Percentiles rank a stretch among this genome's conserved stretches.
These are phyloP conservation scores for Pelusios castaneus DNA, from an alignment of 2,113 vertebrate species.

Conservation along the genomic window DNA sequence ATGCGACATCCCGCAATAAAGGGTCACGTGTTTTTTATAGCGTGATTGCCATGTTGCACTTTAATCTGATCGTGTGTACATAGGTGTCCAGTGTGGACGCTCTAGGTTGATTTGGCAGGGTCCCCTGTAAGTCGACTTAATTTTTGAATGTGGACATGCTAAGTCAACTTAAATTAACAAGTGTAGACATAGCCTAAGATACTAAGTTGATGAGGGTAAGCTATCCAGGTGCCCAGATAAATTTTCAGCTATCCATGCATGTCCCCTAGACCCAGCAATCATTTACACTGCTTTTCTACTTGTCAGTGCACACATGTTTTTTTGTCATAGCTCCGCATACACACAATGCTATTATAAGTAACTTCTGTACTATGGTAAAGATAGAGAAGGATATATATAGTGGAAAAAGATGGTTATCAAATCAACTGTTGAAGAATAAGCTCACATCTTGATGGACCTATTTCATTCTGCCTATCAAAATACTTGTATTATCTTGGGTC, in stretches of 20 bases:
- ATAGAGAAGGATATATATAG: not conserved
- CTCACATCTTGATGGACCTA: not conserved
- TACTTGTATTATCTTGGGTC: not conserved
- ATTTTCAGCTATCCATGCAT: not conserved
- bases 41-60: too few relatives aligned
- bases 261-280: not conserved
- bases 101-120: too few relatives aligned
- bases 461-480: constrained; percentile 21
- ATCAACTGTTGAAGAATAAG: not conserved
- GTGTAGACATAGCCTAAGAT: too few relatives aligned
- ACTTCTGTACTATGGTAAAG: not conserved
- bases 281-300: not conserved
- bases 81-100: too few relatives aligned
- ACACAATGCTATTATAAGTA: not conserved
- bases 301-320: not conserved
- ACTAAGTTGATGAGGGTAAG: fast-evolving
- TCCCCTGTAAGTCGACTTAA: too few relatives aligned
- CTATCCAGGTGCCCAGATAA: not conserved
- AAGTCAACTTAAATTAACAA: too few relatives aligned
- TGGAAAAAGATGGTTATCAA: not conserved
- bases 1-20: too few relatives aligned
- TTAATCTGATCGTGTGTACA: too few relatives aligned
- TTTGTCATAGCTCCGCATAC: not conserved
- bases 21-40: too few relatives aligned
- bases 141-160: too few relatives aligned